Percentiles rank a stretch among this genome's conserved stretches.
Evolutionary conservation across 1,140 invertebrate genomes (phyloP).

Genomic region (Drosophila eugracilis): DNA sequence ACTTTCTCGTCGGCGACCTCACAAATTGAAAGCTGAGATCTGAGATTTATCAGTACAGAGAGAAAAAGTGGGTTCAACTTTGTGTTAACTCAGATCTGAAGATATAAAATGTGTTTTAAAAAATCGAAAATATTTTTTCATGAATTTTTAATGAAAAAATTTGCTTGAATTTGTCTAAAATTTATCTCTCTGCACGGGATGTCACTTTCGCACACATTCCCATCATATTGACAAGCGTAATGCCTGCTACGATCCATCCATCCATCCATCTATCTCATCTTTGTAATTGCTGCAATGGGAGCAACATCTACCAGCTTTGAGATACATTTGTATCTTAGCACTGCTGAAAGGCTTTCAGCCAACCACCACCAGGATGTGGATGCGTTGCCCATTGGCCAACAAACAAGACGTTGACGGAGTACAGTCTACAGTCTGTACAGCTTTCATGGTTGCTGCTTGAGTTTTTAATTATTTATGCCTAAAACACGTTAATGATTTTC

Average conservation of each 20-base stretch:
- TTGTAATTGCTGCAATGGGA: constrained; percentile 61
- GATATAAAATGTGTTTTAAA: too few relatives aligned
- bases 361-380: constrained; percentile 64
- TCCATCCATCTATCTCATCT: constrained; percentile 39
- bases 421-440: too few relatives aligned
- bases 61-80: background rate
- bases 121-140: background rate
- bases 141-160: too few relatives aligned
- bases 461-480: constrained; percentile 82
- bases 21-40: constrained; percentile 65
- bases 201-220: constrained; percentile 38
- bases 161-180: too few relatives aligned
- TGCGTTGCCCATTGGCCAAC: too few relatives aligned
- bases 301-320: constrained; percentile 22
- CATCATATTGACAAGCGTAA: constrained; percentile 71
- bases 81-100: background rate
- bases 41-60: constrained; percentile 12
- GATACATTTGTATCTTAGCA: constrained; percentile 46
- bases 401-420: constrained; percentile 41
- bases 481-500: constrained; percentile 82
- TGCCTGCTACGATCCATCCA: constrained; percentile 47
- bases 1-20: constrained; percentile 64
- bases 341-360: constrained; percentile 38
- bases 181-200: constrained; percentile 26
- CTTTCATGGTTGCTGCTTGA: constrained; percentile 34